phyloP scores from a whole-genome alignment of 2,797 vertebrate genomes.

The Hydrolagus colliei region DNA sequence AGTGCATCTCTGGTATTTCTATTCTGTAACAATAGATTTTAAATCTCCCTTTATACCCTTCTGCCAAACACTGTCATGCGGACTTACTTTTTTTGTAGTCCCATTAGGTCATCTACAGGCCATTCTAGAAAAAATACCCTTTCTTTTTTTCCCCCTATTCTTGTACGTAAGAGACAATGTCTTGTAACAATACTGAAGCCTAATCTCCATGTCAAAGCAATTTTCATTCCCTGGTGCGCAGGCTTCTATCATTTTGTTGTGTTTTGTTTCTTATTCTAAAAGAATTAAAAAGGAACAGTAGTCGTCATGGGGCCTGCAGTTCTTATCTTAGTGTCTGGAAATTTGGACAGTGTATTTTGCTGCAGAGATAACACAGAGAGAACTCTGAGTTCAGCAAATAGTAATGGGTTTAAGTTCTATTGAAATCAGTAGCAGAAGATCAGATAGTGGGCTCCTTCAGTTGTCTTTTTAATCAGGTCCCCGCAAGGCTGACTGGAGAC shows the following conservation, averaged over 20 bases:
- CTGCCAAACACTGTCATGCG: constrained; percentile 85
- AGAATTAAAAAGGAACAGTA: constrained; percentile 83
- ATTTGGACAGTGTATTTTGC: constrained; percentile 92
- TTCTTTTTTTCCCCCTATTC: constrained; percentile 65
- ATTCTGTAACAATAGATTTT: constrained; percentile 69
- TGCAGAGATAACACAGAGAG: constrained; percentile 78
- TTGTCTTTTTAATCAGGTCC: constrained; percentile 78
- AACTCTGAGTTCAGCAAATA: constrained; percentile 80
- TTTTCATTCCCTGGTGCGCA: constrained; percentile 93
- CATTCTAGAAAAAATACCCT: constrained; percentile 73
- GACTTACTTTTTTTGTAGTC: constrained; percentile 77
- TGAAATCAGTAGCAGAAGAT: constrained; percentile 86
- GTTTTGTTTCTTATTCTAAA: constrained; percentile 96
- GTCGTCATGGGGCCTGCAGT: constrained; percentile 72
- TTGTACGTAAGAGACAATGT: constrained; percentile 92
- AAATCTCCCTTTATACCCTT: constrained; percentile 73
- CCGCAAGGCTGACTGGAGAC: constrained; percentile 74
- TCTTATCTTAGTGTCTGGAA: constrained; percentile 87
- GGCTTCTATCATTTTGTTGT: constrained; percentile 95
- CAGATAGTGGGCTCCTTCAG: constrained; percentile 82
- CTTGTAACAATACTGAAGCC: constrained; percentile 89
- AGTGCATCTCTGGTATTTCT: constrained; percentile 63
- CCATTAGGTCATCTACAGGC: constrained; percentile 89
- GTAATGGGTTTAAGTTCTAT: constrained; percentile 94
- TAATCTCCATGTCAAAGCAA: constrained; percentile 99